Evolutionary conservation across 2,888 invertebrate genomes (phyloP).

Genomic region (Beris morrisii): DNA sequence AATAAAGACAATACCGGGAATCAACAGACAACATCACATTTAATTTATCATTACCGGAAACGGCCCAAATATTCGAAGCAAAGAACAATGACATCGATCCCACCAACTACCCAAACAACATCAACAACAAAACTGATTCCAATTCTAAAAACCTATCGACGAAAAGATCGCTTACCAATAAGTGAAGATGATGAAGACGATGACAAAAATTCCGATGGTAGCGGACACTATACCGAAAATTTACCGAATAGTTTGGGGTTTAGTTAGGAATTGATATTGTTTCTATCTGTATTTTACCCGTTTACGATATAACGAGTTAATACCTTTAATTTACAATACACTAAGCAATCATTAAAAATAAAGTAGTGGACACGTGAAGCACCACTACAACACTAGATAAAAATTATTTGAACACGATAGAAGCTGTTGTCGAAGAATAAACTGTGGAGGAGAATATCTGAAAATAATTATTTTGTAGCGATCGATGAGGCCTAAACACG

Average conservation of each 20-base stretch:
- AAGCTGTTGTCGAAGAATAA: too few species aligned
- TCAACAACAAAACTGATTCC: slow-evolving; percentile 8
- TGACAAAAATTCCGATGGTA: slow-evolving; percentile 11
- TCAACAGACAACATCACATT: not conserved
- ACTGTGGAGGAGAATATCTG: too few species aligned
- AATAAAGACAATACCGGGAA: not conserved
- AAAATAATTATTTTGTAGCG: too few species aligned
- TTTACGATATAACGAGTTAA: too few species aligned
- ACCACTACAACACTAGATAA: too few species aligned
- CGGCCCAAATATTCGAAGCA: not conserved
- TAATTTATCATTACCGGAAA: slow-evolving; percentile 6
- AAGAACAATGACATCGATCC: not conserved
- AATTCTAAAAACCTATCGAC: slow-evolving; percentile 6
- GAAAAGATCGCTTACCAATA: slow-evolving; percentile 5
- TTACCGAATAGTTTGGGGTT: not conserved
- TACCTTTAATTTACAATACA: too few species aligned
- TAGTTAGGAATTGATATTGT: too few species aligned
- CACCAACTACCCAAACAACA: not conserved
- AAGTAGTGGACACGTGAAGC: too few species aligned
- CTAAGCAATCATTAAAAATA: too few species aligned
- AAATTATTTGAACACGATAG: too few species aligned
- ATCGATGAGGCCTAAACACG: too few species aligned
- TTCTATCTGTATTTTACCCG: too few species aligned
- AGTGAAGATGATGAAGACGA: slow-evolving; percentile 22
- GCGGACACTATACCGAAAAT: slow-evolving; percentile 10